A percentile compares a stretch with the other conserved stretches of the same genome.
These are phyloP conservation scores for Mythimna vitellina DNA, from an alignment of 2,888 invertebrate genomes.

Conservation along the genomic window DNA sequence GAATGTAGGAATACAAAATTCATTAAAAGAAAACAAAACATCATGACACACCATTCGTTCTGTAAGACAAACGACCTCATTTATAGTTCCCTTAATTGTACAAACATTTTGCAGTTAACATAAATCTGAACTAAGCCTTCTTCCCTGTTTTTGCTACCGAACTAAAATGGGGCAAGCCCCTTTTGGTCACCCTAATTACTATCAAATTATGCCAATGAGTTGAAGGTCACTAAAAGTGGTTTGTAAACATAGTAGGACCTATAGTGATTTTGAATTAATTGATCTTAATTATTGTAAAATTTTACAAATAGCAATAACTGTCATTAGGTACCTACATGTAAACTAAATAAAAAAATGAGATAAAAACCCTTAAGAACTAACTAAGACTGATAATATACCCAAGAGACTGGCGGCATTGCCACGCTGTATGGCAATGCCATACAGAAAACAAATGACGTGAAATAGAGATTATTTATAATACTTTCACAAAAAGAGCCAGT, in stretches of 20 bases:
- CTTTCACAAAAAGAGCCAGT: too few species aligned
- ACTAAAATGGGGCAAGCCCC: slow-evolving; percentile 39
- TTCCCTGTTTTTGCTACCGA: slow-evolving; percentile 46
- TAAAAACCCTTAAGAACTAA: too few species aligned
- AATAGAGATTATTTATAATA: too few species aligned
- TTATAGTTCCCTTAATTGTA: slow-evolving; percentile 49
- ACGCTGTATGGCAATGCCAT: too few species aligned
- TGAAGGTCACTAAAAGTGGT: slow-evolving; percentile 19
- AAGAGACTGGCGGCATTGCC: too few species aligned
- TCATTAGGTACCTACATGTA: too few species aligned
- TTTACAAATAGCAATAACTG: too few species aligned
- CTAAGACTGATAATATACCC: too few species aligned
- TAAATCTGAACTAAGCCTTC: slow-evolving; percentile 52
- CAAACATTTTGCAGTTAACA: slow-evolving; percentile 44
- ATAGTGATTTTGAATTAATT: background rate
- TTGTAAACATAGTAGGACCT: background rate
- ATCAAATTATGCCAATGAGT: slow-evolving; percentile 47
- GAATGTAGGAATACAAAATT: background rate
- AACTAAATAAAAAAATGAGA: too few species aligned
- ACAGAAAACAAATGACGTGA: too few species aligned
- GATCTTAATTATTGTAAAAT: too few species aligned
- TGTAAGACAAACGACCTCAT: slow-evolving; percentile 29
- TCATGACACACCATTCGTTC: slow-evolving; percentile 15
- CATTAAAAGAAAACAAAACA: slow-evolving; percentile 30
- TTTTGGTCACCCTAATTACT: slow-evolving; percentile 57